Base-by-base conservation (phyloP, 2,113 vertebrate species). In the Chauna torquata region DNA sequence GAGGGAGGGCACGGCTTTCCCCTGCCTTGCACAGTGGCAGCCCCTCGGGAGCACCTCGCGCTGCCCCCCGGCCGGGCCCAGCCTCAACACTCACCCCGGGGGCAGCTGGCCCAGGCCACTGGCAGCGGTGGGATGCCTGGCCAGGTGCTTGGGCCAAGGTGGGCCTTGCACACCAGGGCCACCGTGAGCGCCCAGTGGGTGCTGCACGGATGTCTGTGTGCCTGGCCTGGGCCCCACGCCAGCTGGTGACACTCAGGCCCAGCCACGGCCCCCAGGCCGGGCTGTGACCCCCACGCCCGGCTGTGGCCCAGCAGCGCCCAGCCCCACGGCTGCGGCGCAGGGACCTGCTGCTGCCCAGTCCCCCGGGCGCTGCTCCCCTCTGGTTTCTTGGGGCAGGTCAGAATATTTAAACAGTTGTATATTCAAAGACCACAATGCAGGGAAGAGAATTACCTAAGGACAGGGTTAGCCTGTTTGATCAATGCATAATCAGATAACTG, bases 401-500 rank as follows among this genome's bases (percentile, higher is more conserved):
- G 98, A 98, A 98, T 98, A 98, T 98, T 98, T 98, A 98, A 98
- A 96, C 97, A 97, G 98, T 97, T 97, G 96, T 96, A 98, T 97
- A 98, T 97, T 98, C 97, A 98, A 97, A 97, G 97, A 65, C 94
- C 91, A 95, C 95, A 96, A 93, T 69, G 54, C 94, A 95, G 80
- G 95, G 93, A 96, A 90, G 92, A 96, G 98, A 97, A 98, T 98
- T 98, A 98, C 98, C 98, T 95, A 96, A 96, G 96, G 98, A 97
- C 94, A 95, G 97, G 96, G 98, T 96, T 94, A 94, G 97, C 96
- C 93, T 88, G 64, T 97, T 94, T 90, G 98, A 99, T 99, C 98
- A 98, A 98, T 98, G 98, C 97, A 98, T 97, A 98, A 98, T 98
- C 98, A 99, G 98, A 98, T 98, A 98, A 98, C 98, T 94, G 97